Conservation (phyloP, 2,113 vertebrate species). For the Elanoides forficatus region DNA sequence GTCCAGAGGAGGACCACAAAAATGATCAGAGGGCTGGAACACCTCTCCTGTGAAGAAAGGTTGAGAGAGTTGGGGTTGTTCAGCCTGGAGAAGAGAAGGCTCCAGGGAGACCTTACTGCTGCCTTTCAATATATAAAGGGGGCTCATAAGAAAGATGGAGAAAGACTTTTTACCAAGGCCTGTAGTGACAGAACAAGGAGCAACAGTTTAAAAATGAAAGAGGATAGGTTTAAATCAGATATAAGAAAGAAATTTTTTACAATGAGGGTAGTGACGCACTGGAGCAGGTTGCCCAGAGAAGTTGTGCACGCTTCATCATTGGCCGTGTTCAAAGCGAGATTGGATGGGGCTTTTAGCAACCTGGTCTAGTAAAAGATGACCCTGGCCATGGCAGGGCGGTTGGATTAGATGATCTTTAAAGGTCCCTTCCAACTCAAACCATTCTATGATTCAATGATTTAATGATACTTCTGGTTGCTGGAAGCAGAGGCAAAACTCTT, state of each 20-base stretch:
- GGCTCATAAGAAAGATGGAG: neutral
- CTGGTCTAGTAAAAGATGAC: neutral
- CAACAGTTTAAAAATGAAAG: neutral
- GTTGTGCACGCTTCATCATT: neutral
- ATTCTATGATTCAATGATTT: neutral
- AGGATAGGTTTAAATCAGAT: neutral
- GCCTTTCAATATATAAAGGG: neutral
- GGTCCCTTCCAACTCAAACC: neutral
- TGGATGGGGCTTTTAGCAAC: neutral
- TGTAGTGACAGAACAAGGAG: neutral
- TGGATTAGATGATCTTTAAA: neutral
- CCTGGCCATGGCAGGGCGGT: no score
- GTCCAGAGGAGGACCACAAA: neutral
- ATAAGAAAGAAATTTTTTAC: neutral
- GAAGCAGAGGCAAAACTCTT: neutral
- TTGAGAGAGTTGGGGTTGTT: neutral
- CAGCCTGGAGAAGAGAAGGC: neutral
- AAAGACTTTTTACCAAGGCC: neutral
- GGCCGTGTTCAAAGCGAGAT: neutral
- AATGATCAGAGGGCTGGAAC: neutral
- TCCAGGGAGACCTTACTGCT: accelerated
- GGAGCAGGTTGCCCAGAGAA: neutral
- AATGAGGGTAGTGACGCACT: neutral
- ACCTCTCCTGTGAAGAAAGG: neutral
- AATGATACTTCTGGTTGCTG: neutral